A percentile compares a stretch with the other conserved stretches of the same genome.
Conservation (phyloP, 2,797 vertebrate genomes). For the Cercopithecus neglectus region DNA sequence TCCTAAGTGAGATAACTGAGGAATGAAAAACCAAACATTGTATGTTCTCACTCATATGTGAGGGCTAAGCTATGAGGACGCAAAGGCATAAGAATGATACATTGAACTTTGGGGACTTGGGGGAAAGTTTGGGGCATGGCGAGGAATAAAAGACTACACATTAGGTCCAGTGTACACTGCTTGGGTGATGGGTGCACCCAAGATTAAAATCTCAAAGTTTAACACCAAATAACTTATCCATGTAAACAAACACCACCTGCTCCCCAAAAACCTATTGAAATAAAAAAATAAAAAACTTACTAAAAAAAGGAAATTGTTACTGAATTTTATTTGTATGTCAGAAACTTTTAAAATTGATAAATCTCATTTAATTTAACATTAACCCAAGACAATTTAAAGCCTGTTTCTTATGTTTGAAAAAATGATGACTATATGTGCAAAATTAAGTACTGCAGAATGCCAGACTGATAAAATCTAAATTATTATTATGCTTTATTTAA, state of each 20-base stretch:
- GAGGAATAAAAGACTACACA: neutral
- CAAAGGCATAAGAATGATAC: neutral
- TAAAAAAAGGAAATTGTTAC: neutral
- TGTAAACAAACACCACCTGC: neutral
- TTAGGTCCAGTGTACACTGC: neutral
- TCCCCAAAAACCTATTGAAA: neutral
- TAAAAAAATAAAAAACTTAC: neutral
- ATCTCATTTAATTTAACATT: neutral
- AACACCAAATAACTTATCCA: neutral
- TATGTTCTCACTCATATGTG: neutral
- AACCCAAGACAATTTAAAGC: neutral
- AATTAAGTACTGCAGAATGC: neutral
- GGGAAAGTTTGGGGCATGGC: neutral
- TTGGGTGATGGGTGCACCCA: no score
- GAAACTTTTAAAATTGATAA: neutral
- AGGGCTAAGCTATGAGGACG: neutral
- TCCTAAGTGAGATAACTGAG: neutral
- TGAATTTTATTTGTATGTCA: neutral
- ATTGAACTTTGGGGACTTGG: neutral
- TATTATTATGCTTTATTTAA: neutral
- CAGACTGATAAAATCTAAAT: neutral
- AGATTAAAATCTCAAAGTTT: neutral
- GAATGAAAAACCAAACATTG: neutral
- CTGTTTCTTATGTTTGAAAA: neutral
- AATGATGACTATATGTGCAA: neutral